A percentile compares a stretch with the other conserved stretches of the same genome.
Evolutionary conservation across 2,797 vertebrate species (phyloP).

Genomic region (Falco naumanni): DNA sequence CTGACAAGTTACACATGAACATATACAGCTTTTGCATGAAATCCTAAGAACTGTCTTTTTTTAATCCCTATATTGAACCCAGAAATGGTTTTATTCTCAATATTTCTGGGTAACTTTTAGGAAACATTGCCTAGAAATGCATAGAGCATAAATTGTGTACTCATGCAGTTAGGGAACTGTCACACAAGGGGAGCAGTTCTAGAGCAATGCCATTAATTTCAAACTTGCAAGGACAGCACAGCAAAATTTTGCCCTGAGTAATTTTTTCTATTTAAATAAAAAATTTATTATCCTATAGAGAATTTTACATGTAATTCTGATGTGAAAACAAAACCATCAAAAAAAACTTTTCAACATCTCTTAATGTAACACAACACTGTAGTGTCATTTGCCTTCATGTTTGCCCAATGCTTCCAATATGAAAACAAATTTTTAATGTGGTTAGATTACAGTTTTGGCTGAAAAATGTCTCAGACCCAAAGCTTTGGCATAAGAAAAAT

Average conservation of each 20-base stretch:
- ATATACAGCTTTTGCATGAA: neutral
- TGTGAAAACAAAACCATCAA: neutral
- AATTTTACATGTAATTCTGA: neutral
- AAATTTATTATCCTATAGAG: neutral
- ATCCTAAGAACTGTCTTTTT: neutral
- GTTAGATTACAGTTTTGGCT: neutral
- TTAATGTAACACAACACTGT: neutral
- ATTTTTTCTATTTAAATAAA: neutral
- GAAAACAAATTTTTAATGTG: neutral
- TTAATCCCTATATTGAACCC: neutral
- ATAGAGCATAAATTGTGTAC: neutral
- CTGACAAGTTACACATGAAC: neutral
- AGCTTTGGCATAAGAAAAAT: neutral
- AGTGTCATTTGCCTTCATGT: neutral
- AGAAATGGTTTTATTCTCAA: neutral
- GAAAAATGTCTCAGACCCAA: neutral
- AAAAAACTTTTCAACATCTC: neutral
- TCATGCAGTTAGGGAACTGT: accelerated
- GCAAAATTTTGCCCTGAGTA: neutral
- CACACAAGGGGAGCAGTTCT: neutral
- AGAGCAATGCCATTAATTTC: neutral
- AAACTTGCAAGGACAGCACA: neutral
- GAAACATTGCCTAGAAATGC: neutral
- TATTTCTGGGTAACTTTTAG: neutral
- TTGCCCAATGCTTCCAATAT: neutral